Evolutionary conservation across 64 coral and sea anemone genomes (phyloP), one percentile per base, ranked within the genome.

Genomic region (Pocillopora damicornis): DNA sequence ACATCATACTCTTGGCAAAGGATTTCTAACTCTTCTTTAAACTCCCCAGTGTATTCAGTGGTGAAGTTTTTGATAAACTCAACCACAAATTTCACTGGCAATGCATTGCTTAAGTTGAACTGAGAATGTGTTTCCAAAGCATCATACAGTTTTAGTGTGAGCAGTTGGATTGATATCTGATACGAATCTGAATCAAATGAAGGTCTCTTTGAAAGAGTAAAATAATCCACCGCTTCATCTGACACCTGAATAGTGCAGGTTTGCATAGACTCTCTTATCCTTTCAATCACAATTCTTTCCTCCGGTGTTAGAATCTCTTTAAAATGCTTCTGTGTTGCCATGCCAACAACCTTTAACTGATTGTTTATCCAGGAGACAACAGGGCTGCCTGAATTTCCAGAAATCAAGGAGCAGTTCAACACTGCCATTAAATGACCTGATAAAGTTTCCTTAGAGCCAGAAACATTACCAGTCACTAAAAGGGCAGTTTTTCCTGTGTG

Each of bases 71-170:
- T 16, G 8, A 79, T 59, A 22, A 79, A 79, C 9, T 61, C n/a
- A 79, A 79, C 22, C 56, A 79, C 58, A 30, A 0, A 23, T 60
- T n/a, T 2, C 14, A 22, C 58, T 59, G 77, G 77, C 14, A 79
- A 22, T 20, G 18, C 56, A 59, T 79, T 79, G 23, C 77, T 79
- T 79, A 79, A 79, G 60, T 79, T 59, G 56, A 79, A 20, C 77
- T 59, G 77, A 13, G 15, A 79, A 22, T 30, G 30, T 30, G 30
- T 30, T 30, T 30, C 30, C 30, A 30, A 30, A 30, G 30, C 30
- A 30, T 30, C 58, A 1, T 79, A 79, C 37, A 79, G 77, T 79
- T 79, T 79, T 23, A 79, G 60, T 8, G 51, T 79, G 0, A 79
- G 57, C 30, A 30, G 30, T 30, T 30, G 30, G 30, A 30, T 30